Evolutionary conservation across 2,888 invertebrate species (phyloP), one percentile per base, ranked within the genome.

Genomic region (Dasysyrphus albostriatus): DNA sequence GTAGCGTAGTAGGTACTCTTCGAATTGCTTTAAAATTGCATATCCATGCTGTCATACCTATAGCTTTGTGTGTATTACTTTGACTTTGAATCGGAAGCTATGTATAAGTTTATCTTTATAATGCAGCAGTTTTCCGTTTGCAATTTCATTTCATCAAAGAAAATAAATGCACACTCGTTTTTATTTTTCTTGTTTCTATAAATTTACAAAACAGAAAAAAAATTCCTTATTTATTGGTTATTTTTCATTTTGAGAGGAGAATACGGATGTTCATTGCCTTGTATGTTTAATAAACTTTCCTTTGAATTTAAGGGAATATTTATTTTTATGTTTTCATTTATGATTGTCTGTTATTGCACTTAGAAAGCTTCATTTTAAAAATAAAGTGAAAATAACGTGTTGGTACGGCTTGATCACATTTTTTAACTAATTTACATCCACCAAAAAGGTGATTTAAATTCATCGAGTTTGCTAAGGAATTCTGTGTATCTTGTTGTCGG

Each of bases 261-360:
- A 34, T 6, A 63, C 10, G n/a, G 65, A 65, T 49, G 47, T 49
- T 65, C 32, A 59, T 37, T 4, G 37, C 3, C 19, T 19, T 6
- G n/a, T 12, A 51, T 24, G 70, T 69, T 70, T 75, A 75, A 63
- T 81, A 75, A 81, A 81, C 69, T 69, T 56, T 29, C 51, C 24
- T 19, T 51, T 29, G 58, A 39, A 14, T 51, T 56, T 34, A 5
- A 5, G 16, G 16, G 16, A 65, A 65, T 75, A 9, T 19, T 3
- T 32, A 12, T 63, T 63, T 29, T 70, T 42, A n/a, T 9, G 10
- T 0, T 8, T 54, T 10, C 29, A 7, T 24, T n/a, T 14, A 14
- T 51, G 1, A 24, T 24, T 12, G 12, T 51, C 51, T 51, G 51
- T 24, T n/a, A n/a, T n/a, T n/a, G n/a, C n/a, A n/a, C n/a, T n/a